Conservation (phyloP, 2,888 invertebrate species). For the Galerucella pusilla region DNA sequence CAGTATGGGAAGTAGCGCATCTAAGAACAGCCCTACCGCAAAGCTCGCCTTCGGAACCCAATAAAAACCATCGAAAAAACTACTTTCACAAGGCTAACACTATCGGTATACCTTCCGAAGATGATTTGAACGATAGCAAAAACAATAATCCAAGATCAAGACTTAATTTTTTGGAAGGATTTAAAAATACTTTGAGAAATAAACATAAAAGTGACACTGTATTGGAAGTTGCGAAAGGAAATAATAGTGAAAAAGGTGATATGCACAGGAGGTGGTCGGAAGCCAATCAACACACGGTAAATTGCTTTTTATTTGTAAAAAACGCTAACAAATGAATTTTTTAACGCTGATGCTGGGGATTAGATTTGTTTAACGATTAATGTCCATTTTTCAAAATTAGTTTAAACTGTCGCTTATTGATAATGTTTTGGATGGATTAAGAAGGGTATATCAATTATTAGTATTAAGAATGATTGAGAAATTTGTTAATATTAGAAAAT, state of each 20-base stretch:
- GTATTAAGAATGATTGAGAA: background rate
- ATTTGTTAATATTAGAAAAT: background rate
- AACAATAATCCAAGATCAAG: constrained; percentile 63
- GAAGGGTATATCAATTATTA: too few species aligned
- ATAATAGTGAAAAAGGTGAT: constrained; percentile 58
- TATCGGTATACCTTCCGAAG: constrained; percentile 70
- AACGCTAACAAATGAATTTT: background rate
- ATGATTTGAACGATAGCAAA: constrained; percentile 64
- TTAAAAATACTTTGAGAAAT: constrained; percentile 70
- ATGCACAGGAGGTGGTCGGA: constrained; percentile 66
- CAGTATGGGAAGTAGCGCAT: constrained; percentile 64
- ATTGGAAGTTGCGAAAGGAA: constrained; percentile 62
- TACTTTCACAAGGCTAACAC: constrained; percentile 68
- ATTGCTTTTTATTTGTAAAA: constrained; percentile 44
- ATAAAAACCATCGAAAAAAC: constrained; percentile 56
- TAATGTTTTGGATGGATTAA: too few species aligned
- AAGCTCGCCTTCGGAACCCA: constrained; percentile 35
- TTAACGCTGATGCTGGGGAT: too few species aligned
- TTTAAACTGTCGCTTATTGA: too few species aligned
- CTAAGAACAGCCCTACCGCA: constrained; percentile 64
- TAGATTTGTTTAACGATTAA: too few species aligned
- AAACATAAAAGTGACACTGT: constrained; percentile 64
- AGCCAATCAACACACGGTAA: constrained; percentile 60
- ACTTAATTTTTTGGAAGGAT: constrained; percentile 70
- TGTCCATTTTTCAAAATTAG: too few species aligned